Conservation (phyloP, 1,140 invertebrate species). For the Anthonomus grandis region DNA sequence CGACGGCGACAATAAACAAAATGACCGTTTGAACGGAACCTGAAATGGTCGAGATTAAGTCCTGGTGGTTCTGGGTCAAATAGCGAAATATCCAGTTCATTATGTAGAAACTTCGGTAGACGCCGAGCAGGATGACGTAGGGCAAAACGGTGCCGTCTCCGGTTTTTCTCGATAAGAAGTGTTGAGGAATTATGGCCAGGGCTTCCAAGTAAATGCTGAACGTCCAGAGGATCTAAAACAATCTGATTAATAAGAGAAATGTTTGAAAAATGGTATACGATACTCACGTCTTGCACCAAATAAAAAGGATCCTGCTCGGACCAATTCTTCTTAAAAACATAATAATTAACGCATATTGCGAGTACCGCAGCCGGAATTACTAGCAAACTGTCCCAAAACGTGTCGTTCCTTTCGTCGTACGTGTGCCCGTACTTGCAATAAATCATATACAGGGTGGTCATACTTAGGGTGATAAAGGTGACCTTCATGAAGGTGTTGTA, state of each 20-base stretch:
- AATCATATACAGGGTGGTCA: not conserved
- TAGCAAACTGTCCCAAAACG: not conserved
- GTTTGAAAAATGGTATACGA: not conserved
- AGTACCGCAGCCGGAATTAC: not conserved
- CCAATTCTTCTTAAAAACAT: not conserved
- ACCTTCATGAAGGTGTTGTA: constrained; percentile 6
- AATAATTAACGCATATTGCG: not conserved
- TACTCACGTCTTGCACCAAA: not conserved
- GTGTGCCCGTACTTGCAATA: not conserved
- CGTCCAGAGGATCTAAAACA: constrained; percentile 11
- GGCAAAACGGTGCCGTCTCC: not conserved
- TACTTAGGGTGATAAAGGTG: not conserved
- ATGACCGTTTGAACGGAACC: not conserved
- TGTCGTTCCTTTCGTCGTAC: not conserved
- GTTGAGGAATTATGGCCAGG: constrained; percentile 6
- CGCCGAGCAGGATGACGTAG: not conserved
- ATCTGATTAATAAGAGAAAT: too few relatives aligned
- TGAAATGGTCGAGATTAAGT: not conserved
- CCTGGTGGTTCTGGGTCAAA: not conserved
- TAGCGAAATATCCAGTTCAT: not conserved
- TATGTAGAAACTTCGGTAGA: constrained; percentile 1
- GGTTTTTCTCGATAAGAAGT: not conserved
- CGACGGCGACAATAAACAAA: not conserved
- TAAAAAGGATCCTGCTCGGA: too few relatives aligned
- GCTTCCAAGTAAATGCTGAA: constrained; percentile 10